A percentile compares a stretch with the other conserved stretches of the same genome.
Conservation (phyloP, 2,888 invertebrate species). For the Aphrophora alni region DNA sequence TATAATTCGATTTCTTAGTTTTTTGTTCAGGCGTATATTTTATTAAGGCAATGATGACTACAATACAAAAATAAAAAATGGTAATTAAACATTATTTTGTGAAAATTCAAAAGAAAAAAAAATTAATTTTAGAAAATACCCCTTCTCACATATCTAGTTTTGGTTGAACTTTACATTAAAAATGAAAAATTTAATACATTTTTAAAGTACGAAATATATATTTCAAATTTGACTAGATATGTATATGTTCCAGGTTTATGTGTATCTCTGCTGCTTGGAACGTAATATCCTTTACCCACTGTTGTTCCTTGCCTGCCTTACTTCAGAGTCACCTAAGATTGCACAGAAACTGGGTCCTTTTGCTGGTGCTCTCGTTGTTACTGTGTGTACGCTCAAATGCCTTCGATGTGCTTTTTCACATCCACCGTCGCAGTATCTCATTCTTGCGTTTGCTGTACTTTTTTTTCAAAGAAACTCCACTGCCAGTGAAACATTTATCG, state of each 20-base stretch:
- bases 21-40: no score
- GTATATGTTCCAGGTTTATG: conserved; percentile 67
- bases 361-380: conserved; percentile 81
- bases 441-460: conserved; percentile 87
- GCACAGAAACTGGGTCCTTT: conserved; percentile 79
- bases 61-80: no score
- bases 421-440: conserved; percentile 89
- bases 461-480: conserved; percentile 83
- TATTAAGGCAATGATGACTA: no score
- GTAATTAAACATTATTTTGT: no score
- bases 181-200: no score
- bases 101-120: no score
- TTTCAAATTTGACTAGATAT: no score
- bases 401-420: conserved; percentile 91
- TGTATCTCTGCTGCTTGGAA: conserved; percentile 89
- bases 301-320: conserved; percentile 86
- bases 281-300: conserved; percentile 91
- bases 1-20: no score
- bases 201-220: no score
- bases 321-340: conserved; percentile 81
- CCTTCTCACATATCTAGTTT: no score
- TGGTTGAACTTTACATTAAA: no score
- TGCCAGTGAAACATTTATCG: conserved; percentile 85
- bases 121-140: no score
- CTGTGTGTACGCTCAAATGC: conserved; percentile 87